phyloP scores from a whole-genome alignment of 2,888 invertebrate species.

The Drosophila fulvimacula region DNA sequence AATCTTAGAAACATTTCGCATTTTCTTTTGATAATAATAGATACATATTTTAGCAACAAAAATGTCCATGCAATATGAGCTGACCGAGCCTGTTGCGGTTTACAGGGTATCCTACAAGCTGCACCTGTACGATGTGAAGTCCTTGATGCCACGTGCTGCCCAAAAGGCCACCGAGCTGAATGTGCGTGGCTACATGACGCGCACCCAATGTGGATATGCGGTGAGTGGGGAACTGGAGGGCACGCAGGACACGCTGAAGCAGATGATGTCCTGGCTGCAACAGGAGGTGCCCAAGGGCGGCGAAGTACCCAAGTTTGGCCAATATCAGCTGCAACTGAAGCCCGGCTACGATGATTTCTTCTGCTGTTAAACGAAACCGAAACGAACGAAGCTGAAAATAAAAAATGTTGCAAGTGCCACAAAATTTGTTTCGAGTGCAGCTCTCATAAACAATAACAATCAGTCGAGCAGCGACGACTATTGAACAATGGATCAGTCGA shows the following conservation, averaged over 20 bases:
- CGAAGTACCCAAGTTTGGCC: conserved; percentile 37
- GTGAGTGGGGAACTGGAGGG: conserved; percentile 63
- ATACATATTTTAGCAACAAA: background rate
- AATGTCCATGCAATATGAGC: conserved; percentile 41
- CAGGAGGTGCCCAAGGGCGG: conserved; percentile 16
- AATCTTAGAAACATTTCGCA: background rate
- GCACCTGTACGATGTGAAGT: conserved; percentile 14
- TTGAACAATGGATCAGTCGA: conserved; percentile 67
- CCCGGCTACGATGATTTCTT: conserved; percentile 60
- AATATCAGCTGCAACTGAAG: conserved; percentile 38
- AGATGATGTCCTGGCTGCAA: conserved; percentile 54
- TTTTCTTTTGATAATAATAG: background rate
- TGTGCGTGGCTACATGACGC: conserved; percentile 58
- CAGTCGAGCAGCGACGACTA: conserved; percentile 32
- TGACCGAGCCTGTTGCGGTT: conserved; percentile 2
- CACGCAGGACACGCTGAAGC: conserved; percentile 18
- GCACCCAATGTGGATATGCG: conserved; percentile 47
- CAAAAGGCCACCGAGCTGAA: conserved; percentile 49
- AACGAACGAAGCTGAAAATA: background rate
- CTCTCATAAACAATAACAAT: conserved; percentile 71
- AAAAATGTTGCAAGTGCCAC: conserved; percentile 35
- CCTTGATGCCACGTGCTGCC: conserved; percentile 29
- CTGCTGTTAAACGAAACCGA: conserved; percentile 39
- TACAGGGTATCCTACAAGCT: conserved; percentile 48
- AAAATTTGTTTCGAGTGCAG: conserved; percentile 66